phyloP scores from a whole-genome alignment of 2,888 invertebrate genomes.

The Papilio demoleus region DNA sequence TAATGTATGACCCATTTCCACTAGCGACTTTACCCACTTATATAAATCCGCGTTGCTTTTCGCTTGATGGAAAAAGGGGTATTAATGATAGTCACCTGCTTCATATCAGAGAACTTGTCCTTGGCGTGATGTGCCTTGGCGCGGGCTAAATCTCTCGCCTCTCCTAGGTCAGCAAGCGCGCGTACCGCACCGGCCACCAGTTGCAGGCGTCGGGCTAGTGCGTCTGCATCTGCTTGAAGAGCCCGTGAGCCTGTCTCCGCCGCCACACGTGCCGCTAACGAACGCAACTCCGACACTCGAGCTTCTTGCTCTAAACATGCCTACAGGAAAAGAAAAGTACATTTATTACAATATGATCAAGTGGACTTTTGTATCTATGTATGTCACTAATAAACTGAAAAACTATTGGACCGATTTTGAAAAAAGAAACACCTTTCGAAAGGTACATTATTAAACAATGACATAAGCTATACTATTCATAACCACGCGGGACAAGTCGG shows the following conservation, averaged over 20 bases:
- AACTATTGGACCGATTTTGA: no score
- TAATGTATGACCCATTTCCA: no score
- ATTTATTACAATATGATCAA: background rate
- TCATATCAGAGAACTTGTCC: constrained; percentile 87
- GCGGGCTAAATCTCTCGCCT: constrained; percentile 85
- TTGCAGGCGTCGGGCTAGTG: constrained; percentile 88
- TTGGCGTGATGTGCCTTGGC: constrained; percentile 84
- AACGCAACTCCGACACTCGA: constrained; percentile 89
- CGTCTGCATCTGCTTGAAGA: constrained; percentile 90
- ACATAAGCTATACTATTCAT: no score
- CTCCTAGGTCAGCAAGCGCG: constrained; percentile 89
- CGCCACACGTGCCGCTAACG: constrained; percentile 90
- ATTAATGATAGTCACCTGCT: constrained; percentile 90
- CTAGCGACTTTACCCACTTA: no score
- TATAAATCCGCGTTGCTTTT: background rate
- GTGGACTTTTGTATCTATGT: background rate
- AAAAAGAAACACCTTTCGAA: no score
- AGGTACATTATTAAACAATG: no score
- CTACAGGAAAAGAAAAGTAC: constrained; percentile 66
- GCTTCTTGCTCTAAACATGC: constrained; percentile 90
- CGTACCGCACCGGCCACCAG: constrained; percentile 90
- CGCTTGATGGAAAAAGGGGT: background rate
- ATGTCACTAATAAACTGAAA: no score
- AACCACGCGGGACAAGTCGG: no score
- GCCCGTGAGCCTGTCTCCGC: constrained; percentile 90